These are phyloP conservation scores for Nautilus pompilius DNA, from an alignment of 1,140 invertebrate species.

Conservation along the genomic window DNA sequence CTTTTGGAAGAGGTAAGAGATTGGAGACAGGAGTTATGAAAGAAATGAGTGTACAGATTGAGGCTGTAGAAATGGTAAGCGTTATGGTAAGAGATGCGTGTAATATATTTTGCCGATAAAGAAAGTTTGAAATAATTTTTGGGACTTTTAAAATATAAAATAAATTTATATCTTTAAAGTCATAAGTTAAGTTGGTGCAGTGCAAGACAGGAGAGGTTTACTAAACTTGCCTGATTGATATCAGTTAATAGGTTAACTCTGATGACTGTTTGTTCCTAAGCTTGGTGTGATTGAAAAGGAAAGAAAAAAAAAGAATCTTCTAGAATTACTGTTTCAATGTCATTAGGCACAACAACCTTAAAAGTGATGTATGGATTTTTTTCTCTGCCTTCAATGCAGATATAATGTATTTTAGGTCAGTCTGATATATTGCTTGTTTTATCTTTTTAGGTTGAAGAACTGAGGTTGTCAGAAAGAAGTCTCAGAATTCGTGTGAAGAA, in stretches of 20 bases:
- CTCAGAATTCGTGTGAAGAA: conserved; percentile 49
- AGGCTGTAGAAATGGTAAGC: background rate
- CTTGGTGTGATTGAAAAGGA: background rate
- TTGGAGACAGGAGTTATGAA: background rate
- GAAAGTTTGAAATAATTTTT: background rate
- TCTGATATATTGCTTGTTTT: background rate
- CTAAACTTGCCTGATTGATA: no score
- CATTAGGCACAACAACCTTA: background rate
- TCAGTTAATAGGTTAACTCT: no score
- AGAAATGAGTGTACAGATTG: background rate
- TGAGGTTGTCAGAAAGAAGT: conserved; percentile 50
- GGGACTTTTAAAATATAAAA: background rate
- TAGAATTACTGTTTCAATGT: background rate
- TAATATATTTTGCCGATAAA: background rate
- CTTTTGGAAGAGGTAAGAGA: conserved; percentile 44
- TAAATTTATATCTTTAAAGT: background rate
- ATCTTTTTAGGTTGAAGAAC: conserved; percentile 45
- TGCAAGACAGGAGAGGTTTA: no score
- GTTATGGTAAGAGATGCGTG: background rate
- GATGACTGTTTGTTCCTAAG: background rate
- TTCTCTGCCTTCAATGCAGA: background rate
- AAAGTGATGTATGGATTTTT: background rate
- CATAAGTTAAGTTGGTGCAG: no score
- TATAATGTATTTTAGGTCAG: background rate
- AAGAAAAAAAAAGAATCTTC: no score